phyloP scores from a whole-genome alignment of 2,888 invertebrate species.

The Lepeophtheirus nordmannii region DNA sequence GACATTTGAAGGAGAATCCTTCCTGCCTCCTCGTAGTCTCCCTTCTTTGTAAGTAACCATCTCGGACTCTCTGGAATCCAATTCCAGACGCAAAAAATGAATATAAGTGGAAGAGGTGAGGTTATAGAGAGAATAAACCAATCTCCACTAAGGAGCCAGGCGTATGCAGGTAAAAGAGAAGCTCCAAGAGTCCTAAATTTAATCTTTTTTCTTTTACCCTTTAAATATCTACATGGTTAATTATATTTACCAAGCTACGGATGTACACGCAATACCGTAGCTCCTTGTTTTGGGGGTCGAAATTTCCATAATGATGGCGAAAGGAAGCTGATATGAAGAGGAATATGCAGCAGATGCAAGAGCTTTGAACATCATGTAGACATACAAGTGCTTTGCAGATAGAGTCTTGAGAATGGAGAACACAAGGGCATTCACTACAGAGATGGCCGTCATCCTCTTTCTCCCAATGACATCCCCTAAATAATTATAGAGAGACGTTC shows the following conservation, averaged over 20 bases:
- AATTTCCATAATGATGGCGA: background rate
- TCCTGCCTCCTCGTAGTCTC: conserved; percentile 27
- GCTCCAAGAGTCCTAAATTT: conserved; percentile 29
- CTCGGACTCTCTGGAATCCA: conserved; percentile 30
- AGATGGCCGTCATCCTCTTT: background rate
- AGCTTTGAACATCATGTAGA: background rate
- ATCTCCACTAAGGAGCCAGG: conserved; percentile 29
- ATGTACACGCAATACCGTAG: background rate
- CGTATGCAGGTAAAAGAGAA: conserved; percentile 31
- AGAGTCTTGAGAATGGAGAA: background rate
- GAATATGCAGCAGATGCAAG: background rate
- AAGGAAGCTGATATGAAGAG: background rate
- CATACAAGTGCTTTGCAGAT: background rate
- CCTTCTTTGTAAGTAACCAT: conserved; percentile 29
- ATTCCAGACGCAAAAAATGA: conserved; percentile 28
- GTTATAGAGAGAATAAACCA: conserved; percentile 31
- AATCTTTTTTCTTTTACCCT: too few species aligned
- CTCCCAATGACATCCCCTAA: background rate
- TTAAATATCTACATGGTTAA: background rate
- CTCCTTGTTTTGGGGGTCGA: background rate
- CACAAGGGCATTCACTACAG: background rate
- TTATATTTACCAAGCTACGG: background rate
- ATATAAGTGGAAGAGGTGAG: conserved; percentile 29
- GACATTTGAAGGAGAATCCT: conserved; percentile 27
- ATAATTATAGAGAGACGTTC: background rate